Evolutionary conservation across 2,797 vertebrate genomes (phyloP).

Genomic region (Hoplostethus atlanticus): DNA sequence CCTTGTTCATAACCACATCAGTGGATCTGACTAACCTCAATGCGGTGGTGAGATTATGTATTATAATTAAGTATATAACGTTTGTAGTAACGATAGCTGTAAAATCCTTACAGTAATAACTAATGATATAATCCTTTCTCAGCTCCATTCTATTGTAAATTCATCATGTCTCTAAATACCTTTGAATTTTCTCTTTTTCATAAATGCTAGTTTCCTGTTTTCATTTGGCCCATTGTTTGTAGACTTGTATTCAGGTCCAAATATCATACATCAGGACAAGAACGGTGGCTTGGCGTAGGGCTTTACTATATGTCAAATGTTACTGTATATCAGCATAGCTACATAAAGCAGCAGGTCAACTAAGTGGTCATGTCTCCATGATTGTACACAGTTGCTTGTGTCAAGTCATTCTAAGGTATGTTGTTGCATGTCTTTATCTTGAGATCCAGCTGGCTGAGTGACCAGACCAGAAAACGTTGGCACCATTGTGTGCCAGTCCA

Average conservation of each 20-base stretch:
- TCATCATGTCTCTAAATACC: not conserved
- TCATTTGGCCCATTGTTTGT: not conserved
- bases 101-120: slow-evolving; percentile 25
- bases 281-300: not conserved
- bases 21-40: slow-evolving; percentile 12
- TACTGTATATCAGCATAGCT: not conserved
- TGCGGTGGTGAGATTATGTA: not conserved
- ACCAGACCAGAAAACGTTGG: slow-evolving; percentile 65
- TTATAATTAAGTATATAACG: not conserved
- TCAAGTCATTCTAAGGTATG: slow-evolving; percentile 9
- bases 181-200: slow-evolving; percentile 16
- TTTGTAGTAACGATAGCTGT: not conserved
- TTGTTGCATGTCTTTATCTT: slow-evolving; percentile 1
- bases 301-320: not conserved
- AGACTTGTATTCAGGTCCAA: not conserved
- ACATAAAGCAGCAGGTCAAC: not conserved
- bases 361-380: not conserved
- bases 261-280: not conserved
- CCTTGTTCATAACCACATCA: slow-evolving; percentile 22
- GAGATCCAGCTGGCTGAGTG: slow-evolving; percentile 66
- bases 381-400: not conserved
- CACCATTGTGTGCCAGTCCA: slow-evolving; percentile 66
- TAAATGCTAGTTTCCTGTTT: not conserved
- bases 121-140: not conserved
- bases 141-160: not conserved